phyloP scores from a whole-genome alignment of 2,888 invertebrate genomes.

The Diarsia rubi region DNA sequence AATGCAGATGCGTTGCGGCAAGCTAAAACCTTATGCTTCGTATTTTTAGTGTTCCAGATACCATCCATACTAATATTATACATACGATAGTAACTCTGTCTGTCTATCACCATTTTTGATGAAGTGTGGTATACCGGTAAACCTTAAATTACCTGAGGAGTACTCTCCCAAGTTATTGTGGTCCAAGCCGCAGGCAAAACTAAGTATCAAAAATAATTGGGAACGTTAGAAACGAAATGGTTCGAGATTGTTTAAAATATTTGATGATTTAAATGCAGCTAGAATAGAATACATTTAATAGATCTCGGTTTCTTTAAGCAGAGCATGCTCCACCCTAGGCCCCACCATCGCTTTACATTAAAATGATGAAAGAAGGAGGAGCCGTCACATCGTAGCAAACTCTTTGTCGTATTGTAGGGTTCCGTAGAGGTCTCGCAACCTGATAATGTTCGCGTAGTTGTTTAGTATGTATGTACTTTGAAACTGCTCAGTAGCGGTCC shows the following conservation, averaged over 20 bases:
- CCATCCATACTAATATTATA: background rate
- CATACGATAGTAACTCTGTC: background rate
- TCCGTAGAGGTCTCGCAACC: background rate
- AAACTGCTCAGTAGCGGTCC: background rate
- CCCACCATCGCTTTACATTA: background rate
- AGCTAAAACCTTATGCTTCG: background rate
- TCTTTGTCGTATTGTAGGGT: background rate
- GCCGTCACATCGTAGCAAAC: background rate
- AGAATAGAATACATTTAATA: background rate
- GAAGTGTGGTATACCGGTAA: background rate
- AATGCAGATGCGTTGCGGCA: slow-evolving; percentile 8
- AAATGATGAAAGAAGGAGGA: background rate
- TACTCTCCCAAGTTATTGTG: background rate
- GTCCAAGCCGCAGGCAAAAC: background rate
- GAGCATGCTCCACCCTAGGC: background rate
- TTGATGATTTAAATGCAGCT: background rate
- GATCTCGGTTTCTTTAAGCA: background rate
- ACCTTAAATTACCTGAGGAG: background rate
- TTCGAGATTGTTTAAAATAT: background rate
- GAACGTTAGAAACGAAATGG: background rate
- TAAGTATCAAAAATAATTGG: background rate
- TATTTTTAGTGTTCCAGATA: background rate
- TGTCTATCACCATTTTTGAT: background rate
- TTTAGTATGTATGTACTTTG: background rate
- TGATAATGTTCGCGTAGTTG: background rate